A percentile compares a stretch with the other conserved stretches of the same genome.
Conservation (phyloP, 2,113 vertebrate genomes). For the Grallaria varia region DNA sequence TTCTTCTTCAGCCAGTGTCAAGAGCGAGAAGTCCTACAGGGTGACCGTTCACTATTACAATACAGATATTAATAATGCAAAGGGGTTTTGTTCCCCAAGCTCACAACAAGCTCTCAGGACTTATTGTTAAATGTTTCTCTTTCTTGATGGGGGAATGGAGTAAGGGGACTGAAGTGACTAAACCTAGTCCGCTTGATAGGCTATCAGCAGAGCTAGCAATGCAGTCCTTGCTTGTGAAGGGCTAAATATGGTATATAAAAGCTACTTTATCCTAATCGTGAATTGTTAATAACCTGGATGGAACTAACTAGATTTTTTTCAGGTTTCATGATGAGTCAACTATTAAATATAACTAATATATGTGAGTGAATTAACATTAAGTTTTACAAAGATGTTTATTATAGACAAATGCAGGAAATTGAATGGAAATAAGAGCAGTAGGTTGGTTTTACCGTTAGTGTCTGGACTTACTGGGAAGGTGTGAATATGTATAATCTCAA, state of each 20-base stretch:
- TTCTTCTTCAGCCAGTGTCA: background rate
- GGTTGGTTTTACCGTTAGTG: background rate
- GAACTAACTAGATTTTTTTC: background rate
- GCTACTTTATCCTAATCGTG: background rate
- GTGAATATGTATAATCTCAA: background rate
- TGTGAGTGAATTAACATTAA: background rate
- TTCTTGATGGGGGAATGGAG: background rate
- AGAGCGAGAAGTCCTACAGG: background rate
- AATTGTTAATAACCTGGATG: background rate
- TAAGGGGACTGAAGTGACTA: background rate
- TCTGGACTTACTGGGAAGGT: background rate
- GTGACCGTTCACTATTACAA: fast-evolving
- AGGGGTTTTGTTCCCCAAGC: background rate
- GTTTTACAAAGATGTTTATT: background rate
- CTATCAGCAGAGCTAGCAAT: background rate
- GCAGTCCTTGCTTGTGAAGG: background rate
- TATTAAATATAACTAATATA: background rate
- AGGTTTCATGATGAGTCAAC: background rate
- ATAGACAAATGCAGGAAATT: background rate
- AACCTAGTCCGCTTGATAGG: background rate
- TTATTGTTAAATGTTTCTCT: background rate
- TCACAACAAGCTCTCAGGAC: background rate
- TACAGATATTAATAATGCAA: background rate
- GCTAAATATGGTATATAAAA: background rate
- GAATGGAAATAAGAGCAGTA: background rate